Evolutionary conservation across 2,113 vertebrate species (phyloP), one percentile per base, ranked within the genome.

Genomic region (Boulengeromyrus knoepffleri): DNA sequence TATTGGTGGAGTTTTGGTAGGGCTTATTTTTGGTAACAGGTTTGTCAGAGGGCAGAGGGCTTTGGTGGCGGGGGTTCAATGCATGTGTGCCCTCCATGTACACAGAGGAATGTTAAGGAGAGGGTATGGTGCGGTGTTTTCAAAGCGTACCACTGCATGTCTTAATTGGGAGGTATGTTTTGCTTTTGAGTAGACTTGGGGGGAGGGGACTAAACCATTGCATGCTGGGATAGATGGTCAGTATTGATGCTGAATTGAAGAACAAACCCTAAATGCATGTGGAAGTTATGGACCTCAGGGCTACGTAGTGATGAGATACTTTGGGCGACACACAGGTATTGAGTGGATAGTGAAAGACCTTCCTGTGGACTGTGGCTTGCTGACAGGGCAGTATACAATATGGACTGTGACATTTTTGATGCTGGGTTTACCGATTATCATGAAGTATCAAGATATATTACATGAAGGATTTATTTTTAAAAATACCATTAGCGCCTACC

Each of bases 151-250:
- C 89, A 47, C 88, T 77, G 88, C 70, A 70, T 87, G 87, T 80
- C 90, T 90, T 84, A 89, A 91, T 91, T 77, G 85, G 56, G 53
- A 88, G 77, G 46, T 5, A 87, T 90, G 91, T 87, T 88, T 77
- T 46, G 56, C 90, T 19, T 92, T 89, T 90, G 93, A 90, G 50
- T 10, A 39, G 49, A 24, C n/a, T 49, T 50, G 46, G 87, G 46
- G 80, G 49, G 90, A 92, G 90, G 66, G 56, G 27, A 8, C 13
- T 36, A 84, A 87, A 88, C 42, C 56, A 27, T 56, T 85, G 66
- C 85, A 52, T 83, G 47, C 50, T 66, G 27, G 84, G 88, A 36
- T 42, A 80, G 5, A 42, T 80, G 31, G 74, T 80, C 74, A 80
- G 15, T 80, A 17, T 17, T 42, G 74, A 80, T 80, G 74, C 74